Evolutionary conservation across 2,888 invertebrate species (phyloP), one percentile per base, ranked within the genome.

Genomic region (Noctua fimbriata): DNA sequence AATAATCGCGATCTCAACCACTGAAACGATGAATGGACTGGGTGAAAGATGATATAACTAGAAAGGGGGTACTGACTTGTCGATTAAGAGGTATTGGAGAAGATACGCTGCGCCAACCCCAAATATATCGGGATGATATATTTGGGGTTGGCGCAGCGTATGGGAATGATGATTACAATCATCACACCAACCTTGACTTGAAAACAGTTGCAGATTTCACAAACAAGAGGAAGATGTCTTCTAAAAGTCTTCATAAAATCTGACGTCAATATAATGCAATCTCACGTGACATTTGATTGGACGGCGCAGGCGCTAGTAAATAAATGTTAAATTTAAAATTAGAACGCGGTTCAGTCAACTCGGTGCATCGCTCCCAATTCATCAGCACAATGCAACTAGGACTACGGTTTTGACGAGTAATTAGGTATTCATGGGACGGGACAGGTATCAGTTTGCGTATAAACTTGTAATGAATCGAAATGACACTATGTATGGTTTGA

Each of bases 301-400:
- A 82, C 78, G 75, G 89, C 89, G 90, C 89, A 88, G 78, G 88
- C 82, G 88, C 88, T 88, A 88, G 90, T 91, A 91, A 92, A 92
- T 91, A 93, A 93, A 93, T 92, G 92, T 88, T 92, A 92, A 82
- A 79, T 80, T 89, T 93, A 94, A 89, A 92, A 91, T 92, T 94
- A 93, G 93, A 92, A 82, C 76, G 83, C 90, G 88, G 93, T 93
- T 94, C 93, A 93, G 85, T 93, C 90, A 93, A 93, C 93, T 85
- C 90, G 77, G 75, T 88, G 89, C 90, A 79, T 86, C 77, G 78
- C 83, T 83, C 84, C 81, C 87, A 82, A 85, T 88, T 84, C 76
- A 87, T 78, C 84, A 82, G 87, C 41, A 79, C 75, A 78, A 74
- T 74, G 76, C 65, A 73, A 73, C 79, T 73, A 73, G 49, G 52